phyloP scores from a whole-genome alignment of 2,888 invertebrate genomes.

The Ophion costatus region DNA sequence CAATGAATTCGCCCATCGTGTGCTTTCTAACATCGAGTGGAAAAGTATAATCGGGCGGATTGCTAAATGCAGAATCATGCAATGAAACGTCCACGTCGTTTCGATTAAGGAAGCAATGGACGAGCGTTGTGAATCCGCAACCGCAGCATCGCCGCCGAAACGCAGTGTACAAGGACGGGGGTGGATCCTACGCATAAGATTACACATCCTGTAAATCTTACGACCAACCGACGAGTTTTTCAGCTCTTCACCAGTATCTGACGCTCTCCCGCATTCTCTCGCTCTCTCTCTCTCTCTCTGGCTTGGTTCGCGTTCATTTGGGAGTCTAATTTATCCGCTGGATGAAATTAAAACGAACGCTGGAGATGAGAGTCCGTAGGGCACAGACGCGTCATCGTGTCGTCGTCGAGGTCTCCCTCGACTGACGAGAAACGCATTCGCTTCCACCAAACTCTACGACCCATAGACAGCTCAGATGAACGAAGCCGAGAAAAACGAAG shows the following conservation, averaged over 20 bases:
- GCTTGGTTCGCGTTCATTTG: slow-evolving; percentile 74
- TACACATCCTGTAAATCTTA: not conserved
- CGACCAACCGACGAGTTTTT: not conserved
- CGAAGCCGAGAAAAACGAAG: slow-evolving; percentile 26
- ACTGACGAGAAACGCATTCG: slow-evolving; percentile 37
- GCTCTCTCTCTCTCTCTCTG: slow-evolving; percentile 19
- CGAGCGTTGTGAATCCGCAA: not conserved
- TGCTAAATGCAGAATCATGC: slow-evolving; percentile 19
- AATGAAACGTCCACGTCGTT: not conserved
- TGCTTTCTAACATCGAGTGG: not conserved
- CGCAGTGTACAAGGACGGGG: not conserved
- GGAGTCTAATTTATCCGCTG: slow-evolving; percentile 80
- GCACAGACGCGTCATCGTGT: slow-evolving; percentile 49
- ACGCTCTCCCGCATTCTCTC: not conserved
- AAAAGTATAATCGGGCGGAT: too few species aligned
- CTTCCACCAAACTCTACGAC: slow-evolving; percentile 30
- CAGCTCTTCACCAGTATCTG: not conserved
- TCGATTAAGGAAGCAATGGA: not conserved
- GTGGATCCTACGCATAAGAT: not conserved
- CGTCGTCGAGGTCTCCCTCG: slow-evolving; percentile 45
- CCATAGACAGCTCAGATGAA: slow-evolving; percentile 30
- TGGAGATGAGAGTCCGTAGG: slow-evolving; percentile 52
- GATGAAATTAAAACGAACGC: slow-evolving; percentile 79
- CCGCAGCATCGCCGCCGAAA: not conserved
- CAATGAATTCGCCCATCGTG: not conserved